Conservation (phyloP, 2,888 invertebrate genomes). For the Eristalis arbustorum region DNA sequence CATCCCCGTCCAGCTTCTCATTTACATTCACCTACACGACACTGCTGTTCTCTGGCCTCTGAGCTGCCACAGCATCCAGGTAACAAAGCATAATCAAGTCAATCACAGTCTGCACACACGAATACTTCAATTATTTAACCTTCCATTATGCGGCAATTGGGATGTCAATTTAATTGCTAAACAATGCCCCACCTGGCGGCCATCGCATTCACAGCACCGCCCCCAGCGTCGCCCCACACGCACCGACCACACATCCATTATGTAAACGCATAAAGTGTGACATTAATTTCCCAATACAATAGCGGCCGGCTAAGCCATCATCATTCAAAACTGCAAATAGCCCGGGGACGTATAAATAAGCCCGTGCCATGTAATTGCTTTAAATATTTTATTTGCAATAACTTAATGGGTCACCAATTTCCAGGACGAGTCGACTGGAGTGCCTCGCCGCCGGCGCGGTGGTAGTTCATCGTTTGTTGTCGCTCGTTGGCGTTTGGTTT, state of each 20-base stretch:
- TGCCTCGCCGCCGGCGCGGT: no score
- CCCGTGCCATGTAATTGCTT: constrained; percentile 7
- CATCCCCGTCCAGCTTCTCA: not conserved
- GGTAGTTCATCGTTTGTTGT: not conserved
- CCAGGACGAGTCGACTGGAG: not conserved
- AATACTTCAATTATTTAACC: constrained; percentile 1
- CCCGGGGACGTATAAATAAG: constrained; percentile 45
- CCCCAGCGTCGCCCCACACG: not conserved
- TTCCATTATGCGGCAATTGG: not conserved
- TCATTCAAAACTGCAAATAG: constrained; percentile 44
- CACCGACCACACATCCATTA: not conserved
- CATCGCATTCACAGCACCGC: not conserved
- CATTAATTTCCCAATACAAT: constrained; percentile 21
- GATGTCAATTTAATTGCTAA: not conserved
- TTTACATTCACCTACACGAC: not conserved
- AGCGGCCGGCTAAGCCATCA: not conserved
- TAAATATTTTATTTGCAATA: constrained; percentile 60
- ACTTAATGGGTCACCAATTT: constrained; percentile 39
- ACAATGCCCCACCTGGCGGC: not conserved
- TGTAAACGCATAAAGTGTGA: constrained; percentile 16
- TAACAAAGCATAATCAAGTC: not conserved
- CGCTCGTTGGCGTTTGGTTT: not conserved
- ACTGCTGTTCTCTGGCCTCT: not conserved
- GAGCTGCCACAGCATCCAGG: not conserved
- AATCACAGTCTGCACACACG: not conserved